Evolutionary conservation across 2,797 vertebrate species (phyloP).

Genomic region (Gadopsis marmoratus): DNA sequence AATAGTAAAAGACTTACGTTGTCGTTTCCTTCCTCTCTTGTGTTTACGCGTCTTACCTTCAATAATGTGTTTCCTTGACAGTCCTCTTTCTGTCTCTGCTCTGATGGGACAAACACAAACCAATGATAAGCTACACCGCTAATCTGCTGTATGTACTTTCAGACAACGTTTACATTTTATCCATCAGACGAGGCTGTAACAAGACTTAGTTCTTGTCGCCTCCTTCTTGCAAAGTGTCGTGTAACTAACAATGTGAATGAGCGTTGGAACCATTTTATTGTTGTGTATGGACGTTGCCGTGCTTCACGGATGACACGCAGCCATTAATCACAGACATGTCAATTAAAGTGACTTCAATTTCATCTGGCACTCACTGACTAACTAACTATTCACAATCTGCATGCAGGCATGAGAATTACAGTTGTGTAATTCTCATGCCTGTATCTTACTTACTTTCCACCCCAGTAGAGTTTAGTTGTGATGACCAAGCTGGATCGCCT

Average conservation of each 20-base stretch:
- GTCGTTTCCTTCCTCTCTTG: neutral
- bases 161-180: neutral
- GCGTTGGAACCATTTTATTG: neutral
- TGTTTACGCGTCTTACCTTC: slow-evolving; percentile 86
- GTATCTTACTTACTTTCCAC: slow-evolving; percentile 93
- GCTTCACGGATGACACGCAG: too few relatives aligned
- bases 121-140: neutral
- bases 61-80: slow-evolving; percentile 96
- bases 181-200: neutral
- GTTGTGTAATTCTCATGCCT: neutral
- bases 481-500: slow-evolving; percentile 98
- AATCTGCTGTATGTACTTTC: too few relatives aligned
- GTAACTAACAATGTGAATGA: neutral
- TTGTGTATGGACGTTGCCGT: neutral
- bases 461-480: slow-evolving; percentile 99
- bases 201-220: neutral
- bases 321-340: neutral
- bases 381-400: neutral
- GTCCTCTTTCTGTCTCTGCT: slow-evolving; percentile 94
- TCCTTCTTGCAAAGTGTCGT: neutral
- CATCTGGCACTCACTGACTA: neutral
- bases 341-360: neutral
- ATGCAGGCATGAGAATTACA: neutral
- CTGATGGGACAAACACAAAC: slow-evolving; percentile 79
- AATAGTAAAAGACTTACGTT: neutral